phyloP scores from a whole-genome alignment of 2,113 vertebrate genomes.

The Callaeas wilsoni region DNA sequence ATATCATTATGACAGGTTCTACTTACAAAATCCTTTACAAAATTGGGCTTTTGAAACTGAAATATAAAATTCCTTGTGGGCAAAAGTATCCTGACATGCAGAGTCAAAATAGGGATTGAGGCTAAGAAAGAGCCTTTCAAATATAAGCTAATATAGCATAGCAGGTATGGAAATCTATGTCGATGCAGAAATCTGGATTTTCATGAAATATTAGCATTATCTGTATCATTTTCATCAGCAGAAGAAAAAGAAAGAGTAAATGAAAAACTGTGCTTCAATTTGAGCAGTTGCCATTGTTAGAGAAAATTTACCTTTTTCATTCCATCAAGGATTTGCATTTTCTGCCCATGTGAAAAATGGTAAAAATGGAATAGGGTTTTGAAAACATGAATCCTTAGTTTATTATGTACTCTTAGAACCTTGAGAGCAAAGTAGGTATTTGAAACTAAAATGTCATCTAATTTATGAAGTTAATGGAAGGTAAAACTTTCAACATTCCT shows the following conservation, averaged over 20 bases:
- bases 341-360: background rate
- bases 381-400: background rate
- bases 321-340: background rate
- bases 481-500: constrained; percentile 31
- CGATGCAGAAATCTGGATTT: background rate
- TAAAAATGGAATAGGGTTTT: background rate
- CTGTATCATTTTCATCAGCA: background rate
- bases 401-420: background rate
- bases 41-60: background rate
- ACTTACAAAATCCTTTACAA: background rate
- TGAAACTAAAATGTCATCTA: background rate
- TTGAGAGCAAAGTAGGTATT: background rate
- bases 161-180: background rate
- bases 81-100: background rate
- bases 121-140: background rate
- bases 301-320: background rate
- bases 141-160: background rate
- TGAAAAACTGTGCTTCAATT: background rate
- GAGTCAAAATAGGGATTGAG: background rate
- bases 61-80: background rate
- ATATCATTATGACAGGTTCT: background rate
- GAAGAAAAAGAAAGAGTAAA: background rate
- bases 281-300: background rate
- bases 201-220: background rate
- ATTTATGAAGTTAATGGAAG: constrained; percentile 29